Evolutionary conservation across 2,113 vertebrate genomes (phyloP), one percentile per base, ranked within the genome.

Genomic region (Carassius gibelio): DNA sequence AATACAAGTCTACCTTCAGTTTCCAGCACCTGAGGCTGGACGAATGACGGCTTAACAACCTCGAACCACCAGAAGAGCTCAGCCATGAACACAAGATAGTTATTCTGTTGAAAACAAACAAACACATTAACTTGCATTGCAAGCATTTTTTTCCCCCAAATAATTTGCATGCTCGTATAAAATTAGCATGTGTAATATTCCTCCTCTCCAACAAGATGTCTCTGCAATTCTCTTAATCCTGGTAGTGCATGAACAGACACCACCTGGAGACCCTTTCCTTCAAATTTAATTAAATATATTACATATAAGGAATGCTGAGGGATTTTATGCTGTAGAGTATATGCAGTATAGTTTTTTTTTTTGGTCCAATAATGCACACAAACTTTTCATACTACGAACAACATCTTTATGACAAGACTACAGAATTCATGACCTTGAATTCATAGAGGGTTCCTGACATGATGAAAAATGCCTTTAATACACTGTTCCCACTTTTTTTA

Each of bases 51-150:
- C 91, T 98, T 99, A 83, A 97, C 96, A 7, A 97, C 96, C 92
- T 99, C 98, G 87, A 99, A 98, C 97, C 97, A 99, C 96, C 95
- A 96, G 91, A 99, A 99, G 83, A 99, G 94, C 89, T 99, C 98
- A 78, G 98, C 98, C 96, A 99, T 96, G 92, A 99, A 99, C 87
- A 97, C 98, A 94, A 99, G 94, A 91, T 97, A 99, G 92, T 99
- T 99, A 88, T 95, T 98, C 98, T 99, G 93, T 1, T 75, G 84
- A 90, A 89, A 69, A 78, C 88, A 55, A 55, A 85, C n/a, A 5
- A 34, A 62, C 61, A 59, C 17, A 59, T 59, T n/a, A 59, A 21
- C 57, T 59, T 59, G 57, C 21, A 61, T 61, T 4, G 9, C 19
- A 66, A 61, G 23, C 6, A 34, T 68, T 21, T 1, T 8, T 2